A percentile compares a stretch with the other conserved stretches of the same genome.
phyloP scores from a whole-genome alignment of 2,888 invertebrate species.

The Mesoligia furuncula region DNA sequence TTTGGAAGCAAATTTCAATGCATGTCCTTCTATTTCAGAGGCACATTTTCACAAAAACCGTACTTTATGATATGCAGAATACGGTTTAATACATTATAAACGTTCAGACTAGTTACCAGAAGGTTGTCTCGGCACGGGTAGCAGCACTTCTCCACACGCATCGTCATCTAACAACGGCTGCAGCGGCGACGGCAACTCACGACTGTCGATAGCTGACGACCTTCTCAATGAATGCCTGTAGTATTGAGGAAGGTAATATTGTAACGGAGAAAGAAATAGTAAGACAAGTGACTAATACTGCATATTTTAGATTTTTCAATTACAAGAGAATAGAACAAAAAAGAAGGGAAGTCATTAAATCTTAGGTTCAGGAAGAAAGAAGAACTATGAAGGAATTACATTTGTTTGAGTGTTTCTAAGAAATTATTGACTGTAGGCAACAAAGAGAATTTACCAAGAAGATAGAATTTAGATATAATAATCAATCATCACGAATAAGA shows the following conservation, averaged over 20 bases:
- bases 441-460: background rate
- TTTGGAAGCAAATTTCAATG: background rate
- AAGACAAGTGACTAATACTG: background rate
- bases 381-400: background rate
- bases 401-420: background rate
- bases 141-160: constrained; percentile 81
- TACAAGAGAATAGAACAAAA: background rate
- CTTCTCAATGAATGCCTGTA: constrained; percentile 88
- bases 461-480: background rate
- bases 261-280: background rate
- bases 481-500: background rate
- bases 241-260: background rate
- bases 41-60: background rate
- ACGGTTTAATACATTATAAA: background rate
- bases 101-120: constrained; percentile 75
- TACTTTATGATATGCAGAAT: too few species aligned
- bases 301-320: background rate
- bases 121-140: constrained; percentile 88
- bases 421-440: background rate
- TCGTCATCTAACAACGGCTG: constrained; percentile 85
- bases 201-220: constrained; percentile 91
- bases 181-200: constrained; percentile 86
- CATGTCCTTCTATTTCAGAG: background rate
- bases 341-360: background rate
- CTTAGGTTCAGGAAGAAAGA: background rate